phyloP scores from a whole-genome alignment of 2,113 vertebrate species.

The Dicentrarchus labrax region DNA sequence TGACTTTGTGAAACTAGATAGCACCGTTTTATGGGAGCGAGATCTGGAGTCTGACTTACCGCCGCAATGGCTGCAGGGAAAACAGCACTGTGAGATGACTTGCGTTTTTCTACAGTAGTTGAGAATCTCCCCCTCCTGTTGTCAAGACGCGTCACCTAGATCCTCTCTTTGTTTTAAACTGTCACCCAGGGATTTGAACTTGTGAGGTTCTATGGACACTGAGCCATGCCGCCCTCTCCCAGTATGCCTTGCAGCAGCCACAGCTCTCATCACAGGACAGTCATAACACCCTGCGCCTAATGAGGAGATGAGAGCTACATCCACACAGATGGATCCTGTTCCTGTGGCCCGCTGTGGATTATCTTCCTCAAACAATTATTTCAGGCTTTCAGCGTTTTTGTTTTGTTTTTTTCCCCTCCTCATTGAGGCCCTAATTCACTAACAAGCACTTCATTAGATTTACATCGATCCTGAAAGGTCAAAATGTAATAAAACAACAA shows the following conservation, averaged over 20 bases:
- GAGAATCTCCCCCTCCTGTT: not conserved
- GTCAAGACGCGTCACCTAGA: constrained; percentile 5
- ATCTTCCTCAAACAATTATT: constrained; percentile 66
- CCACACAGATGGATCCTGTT: constrained; percentile 84
- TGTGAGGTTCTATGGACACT: not conserved
- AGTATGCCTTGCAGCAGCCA: constrained; percentile 34
- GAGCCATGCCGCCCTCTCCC: constrained; percentile 1
- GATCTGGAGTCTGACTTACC: not conserved
- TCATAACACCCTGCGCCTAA: constrained; percentile 69
- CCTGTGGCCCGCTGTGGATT: constrained; percentile 54
- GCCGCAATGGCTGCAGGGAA: constrained; percentile 16
- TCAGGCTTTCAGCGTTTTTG: constrained; percentile 42
- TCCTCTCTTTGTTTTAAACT: constrained; percentile 34
- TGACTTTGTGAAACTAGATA: constrained; percentile 66
- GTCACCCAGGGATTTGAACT: constrained; percentile 43
- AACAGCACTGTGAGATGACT: constrained; percentile 21
- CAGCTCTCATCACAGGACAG: constrained; percentile 77
- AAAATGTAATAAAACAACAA: constrained; percentile 60
- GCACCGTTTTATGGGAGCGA: constrained; percentile 18
- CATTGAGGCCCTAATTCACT: constrained; percentile 49
- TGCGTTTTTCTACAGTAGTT: constrained; percentile 2
- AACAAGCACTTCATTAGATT: constrained; percentile 66
- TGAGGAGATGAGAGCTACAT: constrained; percentile 83
- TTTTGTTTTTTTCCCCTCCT: not conserved
- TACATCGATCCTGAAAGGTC: constrained; percentile 51